Evolutionary conservation across 2,888 invertebrate species (phyloP).

Genomic region (Sabellastarte sp.): DNA sequence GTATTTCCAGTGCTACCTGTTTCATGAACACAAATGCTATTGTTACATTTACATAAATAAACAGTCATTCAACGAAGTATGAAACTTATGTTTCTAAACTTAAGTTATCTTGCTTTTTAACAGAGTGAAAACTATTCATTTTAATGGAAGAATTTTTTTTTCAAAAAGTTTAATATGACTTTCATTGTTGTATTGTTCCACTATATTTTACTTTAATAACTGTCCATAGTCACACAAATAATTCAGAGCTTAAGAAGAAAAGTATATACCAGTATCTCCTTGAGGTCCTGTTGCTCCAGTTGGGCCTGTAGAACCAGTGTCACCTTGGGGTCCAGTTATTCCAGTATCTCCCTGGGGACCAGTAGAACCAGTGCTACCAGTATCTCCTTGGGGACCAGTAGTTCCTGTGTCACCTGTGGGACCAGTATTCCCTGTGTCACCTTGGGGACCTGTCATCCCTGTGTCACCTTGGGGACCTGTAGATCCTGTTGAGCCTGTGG

Average conservation of each 20-base stretch:
- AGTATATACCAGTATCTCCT: not conserved
- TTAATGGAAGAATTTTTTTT: too few species aligned
- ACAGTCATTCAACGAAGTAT: not conserved
- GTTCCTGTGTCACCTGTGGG: constrained; percentile 7
- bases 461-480: constrained; percentile 4
- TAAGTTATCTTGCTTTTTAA: too few species aligned
- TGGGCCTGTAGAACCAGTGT: not conserved
- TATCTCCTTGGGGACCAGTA: not conserved
- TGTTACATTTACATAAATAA: not conserved
- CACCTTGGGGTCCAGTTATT: not conserved
- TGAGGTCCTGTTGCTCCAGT: not conserved
- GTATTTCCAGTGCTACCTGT: constrained; percentile 2
- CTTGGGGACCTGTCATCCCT: constrained; percentile 14
- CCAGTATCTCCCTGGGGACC: constrained; percentile 4
- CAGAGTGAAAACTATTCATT: too few species aligned
- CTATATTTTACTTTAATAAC: too few species aligned
- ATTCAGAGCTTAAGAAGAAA: too few species aligned
- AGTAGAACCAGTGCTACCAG: not conserved
- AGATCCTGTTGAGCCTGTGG: not conserved
- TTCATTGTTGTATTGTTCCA: too few species aligned
- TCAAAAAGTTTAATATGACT: too few species aligned
- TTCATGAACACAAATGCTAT: too few species aligned
- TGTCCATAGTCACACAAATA: too few species aligned
- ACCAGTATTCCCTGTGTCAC: constrained; percentile 12
- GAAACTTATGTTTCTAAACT: not conserved